These are phyloP conservation scores for Tenualosa thibaudeaui DNA, from an alignment of 2,797 vertebrate species.

Conservation along the genomic window DNA sequence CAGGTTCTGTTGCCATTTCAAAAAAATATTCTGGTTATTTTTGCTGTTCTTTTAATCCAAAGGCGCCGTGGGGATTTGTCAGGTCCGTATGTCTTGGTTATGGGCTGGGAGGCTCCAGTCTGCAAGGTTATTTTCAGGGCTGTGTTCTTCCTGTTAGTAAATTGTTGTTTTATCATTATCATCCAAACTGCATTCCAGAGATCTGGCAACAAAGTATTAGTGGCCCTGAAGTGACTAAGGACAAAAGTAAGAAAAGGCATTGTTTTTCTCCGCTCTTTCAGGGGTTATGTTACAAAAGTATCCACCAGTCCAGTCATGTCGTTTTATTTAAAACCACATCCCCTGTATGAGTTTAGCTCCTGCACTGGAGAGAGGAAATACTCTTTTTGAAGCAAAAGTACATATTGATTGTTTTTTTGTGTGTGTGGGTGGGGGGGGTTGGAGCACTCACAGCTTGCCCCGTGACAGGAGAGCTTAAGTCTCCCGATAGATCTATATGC, in stretches of 20 bases:
- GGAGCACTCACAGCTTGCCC: slow-evolving; percentile 47
- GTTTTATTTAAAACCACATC: not conserved
- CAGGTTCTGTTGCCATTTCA: slow-evolving; percentile 68
- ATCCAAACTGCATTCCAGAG: not conserved
- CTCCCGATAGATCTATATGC: slow-evolving; percentile 54
- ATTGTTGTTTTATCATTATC: slow-evolving; percentile 12
- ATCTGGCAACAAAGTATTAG: not conserved
- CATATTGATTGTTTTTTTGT: slow-evolving; percentile 37
- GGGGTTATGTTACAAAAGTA: not conserved
- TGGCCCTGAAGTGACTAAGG: not conserved
- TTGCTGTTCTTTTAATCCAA: slow-evolving; percentile 67
- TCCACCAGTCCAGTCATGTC: not conserved
- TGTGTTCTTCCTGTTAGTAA: not conserved
- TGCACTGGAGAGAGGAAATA: not conserved
- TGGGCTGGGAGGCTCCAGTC: slow-evolving; percentile 28
- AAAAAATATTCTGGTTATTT: slow-evolving; percentile 71
- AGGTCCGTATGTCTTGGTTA: slow-evolving; percentile 59
- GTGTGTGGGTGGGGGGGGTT: slow-evolving; percentile 22
- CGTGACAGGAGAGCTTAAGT: slow-evolving; percentile 52
- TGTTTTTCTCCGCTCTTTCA: not conserved
- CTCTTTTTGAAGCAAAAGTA: not conserved
- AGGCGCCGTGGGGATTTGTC: slow-evolving; percentile 53
- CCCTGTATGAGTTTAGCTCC: not conserved
- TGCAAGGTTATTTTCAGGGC: slow-evolving; percentile 9
- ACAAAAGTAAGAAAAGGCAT: not conserved